These are phyloP conservation scores for Chalcosyrphus nemorum DNA, from an alignment of 2,888 invertebrate species.

Conservation along the genomic window DNA sequence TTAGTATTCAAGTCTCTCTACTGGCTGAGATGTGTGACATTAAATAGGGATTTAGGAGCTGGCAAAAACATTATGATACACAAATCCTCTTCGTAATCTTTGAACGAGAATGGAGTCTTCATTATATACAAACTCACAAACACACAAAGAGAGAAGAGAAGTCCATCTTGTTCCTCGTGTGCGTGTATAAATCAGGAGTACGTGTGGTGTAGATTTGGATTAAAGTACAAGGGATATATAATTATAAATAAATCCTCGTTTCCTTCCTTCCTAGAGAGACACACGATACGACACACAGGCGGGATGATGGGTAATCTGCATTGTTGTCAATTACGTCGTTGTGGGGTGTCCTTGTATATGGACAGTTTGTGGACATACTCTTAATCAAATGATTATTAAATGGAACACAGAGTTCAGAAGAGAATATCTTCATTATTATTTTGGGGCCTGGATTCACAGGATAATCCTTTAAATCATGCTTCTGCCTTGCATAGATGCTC, in stretches of 20 bases:
- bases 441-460: neutral
- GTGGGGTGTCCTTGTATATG: constrained; percentile 3
- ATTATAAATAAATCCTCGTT: constrained; percentile 64
- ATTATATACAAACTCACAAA: neutral
- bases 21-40: constrained; percentile 52
- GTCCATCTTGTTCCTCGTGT: neutral
- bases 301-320: constrained; percentile 33
- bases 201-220: constrained; percentile 40
- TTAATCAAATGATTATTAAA: constrained; percentile 59
- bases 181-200: constrained; percentile 13
- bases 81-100: constrained; percentile 70
- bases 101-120: constrained; percentile 51
- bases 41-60: constrained; percentile 71
- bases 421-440: neutral
- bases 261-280: neutral
- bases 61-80: constrained; percentile 65
- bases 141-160: neutral
- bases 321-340: constrained; percentile 58
- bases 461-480: neutral
- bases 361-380: constrained; percentile 5
- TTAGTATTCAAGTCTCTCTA: constrained; percentile 58
- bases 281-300: too few relatives aligned
- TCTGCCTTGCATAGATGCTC: neutral
- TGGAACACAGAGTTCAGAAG: neutral
- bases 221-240: constrained; percentile 61